Evolutionary conservation across 1,140 invertebrate species (phyloP), one percentile per base, ranked within the genome.

Genomic region (Calosoma granatense): DNA sequence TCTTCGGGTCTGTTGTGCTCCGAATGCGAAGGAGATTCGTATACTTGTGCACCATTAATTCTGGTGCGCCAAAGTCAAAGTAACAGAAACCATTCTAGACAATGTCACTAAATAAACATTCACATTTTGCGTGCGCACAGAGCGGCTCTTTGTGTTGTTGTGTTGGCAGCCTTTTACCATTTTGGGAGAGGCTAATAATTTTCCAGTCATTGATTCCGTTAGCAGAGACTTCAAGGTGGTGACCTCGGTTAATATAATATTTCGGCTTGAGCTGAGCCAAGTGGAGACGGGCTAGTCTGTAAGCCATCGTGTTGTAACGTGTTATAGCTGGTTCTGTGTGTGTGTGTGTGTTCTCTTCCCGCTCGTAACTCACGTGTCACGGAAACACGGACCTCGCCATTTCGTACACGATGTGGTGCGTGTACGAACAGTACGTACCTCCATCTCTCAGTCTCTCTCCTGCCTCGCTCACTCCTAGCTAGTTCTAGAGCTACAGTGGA

Each of bases 61-160:
- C 41, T 17, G 41, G 3, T 12, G 41, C 9, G 9, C 41, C 41
- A 47, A 47, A 47, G 41, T 47, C 41, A 47, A 47, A 47, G 41
- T 47, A 47, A 47, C 41, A 47, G 41, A 47, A 47, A 47, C 41
- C 41, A 47, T 47, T 47, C n/a, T 47, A 47, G 41, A 17, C 3
- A 47, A 47, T 47, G 41, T 47, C 41, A 47, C 41, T 47, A 47
- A 47, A 47, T 47, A 47, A 47, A 47, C 41, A 47, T 47, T 47
- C 41, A 47, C 9, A 12, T 47, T 17, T 47, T 47, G 41, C 41
- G 41, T 47, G 41, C 15, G 17, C 26, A 14, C 26, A 6, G 26
- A 14, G 26, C 14, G 14, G 14, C 26, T n/a, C n/a, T n/a, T n/a
- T n/a, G n/a, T n/a, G 26, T 30, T 30, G 14, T 6, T 14, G 26